Conservation (phyloP, 2,888 invertebrate species). For the Scaptomyza reducta region DNA sequence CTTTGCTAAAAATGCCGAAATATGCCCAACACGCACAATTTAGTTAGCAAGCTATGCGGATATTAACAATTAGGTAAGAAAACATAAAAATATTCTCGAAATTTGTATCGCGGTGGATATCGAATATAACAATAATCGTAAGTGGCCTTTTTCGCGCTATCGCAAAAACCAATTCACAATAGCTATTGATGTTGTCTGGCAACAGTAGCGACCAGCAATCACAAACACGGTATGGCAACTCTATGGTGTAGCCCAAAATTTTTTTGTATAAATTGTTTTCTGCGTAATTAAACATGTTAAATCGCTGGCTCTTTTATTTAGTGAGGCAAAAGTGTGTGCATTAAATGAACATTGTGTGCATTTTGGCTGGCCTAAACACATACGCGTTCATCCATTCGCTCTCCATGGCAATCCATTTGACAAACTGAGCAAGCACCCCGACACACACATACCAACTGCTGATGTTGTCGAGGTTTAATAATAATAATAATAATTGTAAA, state of each 20-base stretch:
- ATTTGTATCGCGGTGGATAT: background rate
- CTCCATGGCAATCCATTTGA: conserved; percentile 81
- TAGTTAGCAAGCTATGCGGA: too few relatives aligned
- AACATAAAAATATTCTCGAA: background rate
- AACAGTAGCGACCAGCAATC: conserved; percentile 55
- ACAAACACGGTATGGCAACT: conserved; percentile 55
- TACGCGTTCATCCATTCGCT: conserved; percentile 86
- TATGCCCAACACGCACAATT: background rate
- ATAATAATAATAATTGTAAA: conserved; percentile 12
- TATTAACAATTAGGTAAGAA: background rate
- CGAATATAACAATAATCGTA: background rate
- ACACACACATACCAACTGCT: conserved; percentile 87
- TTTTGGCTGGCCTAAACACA: conserved; percentile 45
- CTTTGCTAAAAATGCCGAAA: background rate
- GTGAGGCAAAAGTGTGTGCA: conserved; percentile 18
- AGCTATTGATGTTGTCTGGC: conserved; percentile 15
- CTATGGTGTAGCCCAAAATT: conserved; percentile 35
- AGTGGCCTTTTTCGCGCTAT: background rate
- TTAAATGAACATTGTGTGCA: conserved; percentile 28
- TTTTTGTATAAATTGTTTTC: conserved; percentile 47
- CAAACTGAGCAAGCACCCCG: conserved; percentile 11
- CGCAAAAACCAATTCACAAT: too few relatives aligned
- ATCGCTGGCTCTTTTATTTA: conserved; percentile 15
- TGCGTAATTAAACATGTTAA: conserved; percentile 53
- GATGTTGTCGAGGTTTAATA: conserved; percentile 20